phyloP scores from a whole-genome alignment of 1,140 invertebrate species.

The Heliconius himera region DNA sequence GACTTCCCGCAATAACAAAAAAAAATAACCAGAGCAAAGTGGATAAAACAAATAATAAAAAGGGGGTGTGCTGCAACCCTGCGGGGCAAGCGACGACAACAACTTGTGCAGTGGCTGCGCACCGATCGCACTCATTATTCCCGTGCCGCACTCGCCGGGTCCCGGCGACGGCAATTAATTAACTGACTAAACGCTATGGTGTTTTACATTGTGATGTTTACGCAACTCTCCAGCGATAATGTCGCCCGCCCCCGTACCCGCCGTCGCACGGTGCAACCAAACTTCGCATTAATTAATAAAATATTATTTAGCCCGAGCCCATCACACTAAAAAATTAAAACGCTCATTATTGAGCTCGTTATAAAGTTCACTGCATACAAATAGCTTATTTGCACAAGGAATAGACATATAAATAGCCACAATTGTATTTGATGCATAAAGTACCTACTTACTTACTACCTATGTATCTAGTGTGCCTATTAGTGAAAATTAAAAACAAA shows the following conservation, averaged over 20 bases:
- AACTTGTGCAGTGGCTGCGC: slow-evolving; percentile 52
- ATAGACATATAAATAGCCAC: slow-evolving; percentile 33
- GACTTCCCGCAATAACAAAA: slow-evolving; percentile 11
- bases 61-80: slow-evolving; percentile 43
- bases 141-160: slow-evolving; percentile 50
- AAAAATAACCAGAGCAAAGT: slow-evolving; percentile 22
- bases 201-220: slow-evolving; percentile 80
- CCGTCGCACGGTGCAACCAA: slow-evolving; percentile 61
- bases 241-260: slow-evolving; percentile 50
- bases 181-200: slow-evolving; percentile 78
- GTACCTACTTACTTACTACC: too few species aligned
- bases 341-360: slow-evolving; percentile 71
- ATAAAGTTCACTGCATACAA: slow-evolving; percentile 68
- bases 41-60: slow-evolving; percentile 34
- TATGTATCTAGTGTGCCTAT: not conserved
- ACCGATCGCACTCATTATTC: slow-evolving; percentile 72
- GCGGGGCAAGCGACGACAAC: slow-evolving; percentile 23
- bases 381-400: slow-evolving; percentile 55
- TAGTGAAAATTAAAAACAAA: slow-evolving; percentile 36
- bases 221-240: slow-evolving; percentile 76
- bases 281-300: slow-evolving; percentile 76
- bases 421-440: slow-evolving; percentile 20
- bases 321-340: slow-evolving; percentile 76
- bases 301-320: slow-evolving; percentile 66
- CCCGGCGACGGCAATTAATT: slow-evolving; percentile 76